Conservation (phyloP, 1,140 invertebrate genomes). For the Semibalanus balanoides region DNA sequence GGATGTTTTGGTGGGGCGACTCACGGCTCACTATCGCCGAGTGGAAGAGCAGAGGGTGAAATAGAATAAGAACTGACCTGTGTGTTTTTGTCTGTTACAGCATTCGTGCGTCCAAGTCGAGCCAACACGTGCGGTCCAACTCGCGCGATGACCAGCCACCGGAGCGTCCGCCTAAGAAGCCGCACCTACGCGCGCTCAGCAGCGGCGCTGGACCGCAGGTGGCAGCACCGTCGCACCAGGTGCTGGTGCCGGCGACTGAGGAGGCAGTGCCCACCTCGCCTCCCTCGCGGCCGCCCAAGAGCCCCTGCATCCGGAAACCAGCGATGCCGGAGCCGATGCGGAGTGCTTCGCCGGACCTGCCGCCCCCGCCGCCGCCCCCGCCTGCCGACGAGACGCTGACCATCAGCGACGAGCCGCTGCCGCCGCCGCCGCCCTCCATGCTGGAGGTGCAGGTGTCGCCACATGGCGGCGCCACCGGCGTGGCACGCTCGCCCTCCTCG, state of each 20-base stretch:
- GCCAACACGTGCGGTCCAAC: background rate
- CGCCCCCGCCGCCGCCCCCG: conserved; percentile 44
- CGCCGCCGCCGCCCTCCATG: conserved; percentile 45
- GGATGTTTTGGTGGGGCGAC: too few species aligned
- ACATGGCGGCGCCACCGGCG: background rate
- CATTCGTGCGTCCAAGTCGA: background rate
- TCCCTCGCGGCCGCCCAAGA: background rate
- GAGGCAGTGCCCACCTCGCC: background rate
- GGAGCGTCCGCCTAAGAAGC: conserved; percentile 54
- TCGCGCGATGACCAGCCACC: conserved; percentile 28
- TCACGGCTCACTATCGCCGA: background rate
- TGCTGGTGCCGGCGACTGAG: background rate
- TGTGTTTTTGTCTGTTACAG: background rate
- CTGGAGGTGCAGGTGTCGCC: background rate
- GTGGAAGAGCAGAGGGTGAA: background rate
- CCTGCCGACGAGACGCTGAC: conserved; percentile 43
- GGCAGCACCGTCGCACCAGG: background rate
- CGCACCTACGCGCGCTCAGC: conserved; percentile 40
- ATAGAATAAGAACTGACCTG: background rate
- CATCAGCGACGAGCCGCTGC: conserved; percentile 50
- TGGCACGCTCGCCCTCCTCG: too few species aligned
- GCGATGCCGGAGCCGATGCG: conserved; percentile 7
- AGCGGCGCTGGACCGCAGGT: background rate
- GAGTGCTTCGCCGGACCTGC: conserved; percentile 44
- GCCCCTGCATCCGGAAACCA: background rate